phyloP scores from a whole-genome alignment of 2,113 vertebrate genomes.

The Lasiurus cinereus region DNA sequence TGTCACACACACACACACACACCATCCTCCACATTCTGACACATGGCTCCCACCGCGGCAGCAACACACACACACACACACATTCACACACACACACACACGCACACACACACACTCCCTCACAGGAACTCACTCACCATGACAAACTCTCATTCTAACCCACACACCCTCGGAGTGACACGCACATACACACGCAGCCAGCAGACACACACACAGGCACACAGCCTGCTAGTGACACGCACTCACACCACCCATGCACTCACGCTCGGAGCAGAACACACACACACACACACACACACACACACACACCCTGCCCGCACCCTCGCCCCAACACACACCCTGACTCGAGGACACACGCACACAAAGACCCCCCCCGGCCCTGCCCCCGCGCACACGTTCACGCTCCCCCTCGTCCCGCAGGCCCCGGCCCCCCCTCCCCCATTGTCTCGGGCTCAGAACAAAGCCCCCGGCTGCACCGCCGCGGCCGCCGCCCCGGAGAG shows the following conservation, averaged over 20 bases:
- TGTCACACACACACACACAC: constrained; percentile 82
- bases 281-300: not conserved
- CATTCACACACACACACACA: not conserved
- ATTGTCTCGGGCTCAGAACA: constrained; percentile 82
- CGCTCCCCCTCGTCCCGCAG: constrained; percentile 72
- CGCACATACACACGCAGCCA: constrained; percentile 34
- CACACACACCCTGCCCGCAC: not conserved
- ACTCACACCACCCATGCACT: constrained; percentile 54
- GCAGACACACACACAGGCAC: not conserved
- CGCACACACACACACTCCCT: constrained; percentile 12
- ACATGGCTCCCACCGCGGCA: constrained; percentile 65
- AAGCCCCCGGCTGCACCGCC: constrained; percentile 79
- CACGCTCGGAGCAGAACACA: constrained; percentile 6
- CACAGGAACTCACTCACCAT: not conserved
- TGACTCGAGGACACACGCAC: constrained; percentile 74
- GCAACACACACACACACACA: constrained; percentile 5
- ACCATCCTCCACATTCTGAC: constrained; percentile 77
- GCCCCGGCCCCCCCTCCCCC: constrained; percentile 79
- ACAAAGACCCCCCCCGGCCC: constrained; percentile 81
- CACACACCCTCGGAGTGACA: constrained; percentile 65
- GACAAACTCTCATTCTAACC: constrained; percentile 54
- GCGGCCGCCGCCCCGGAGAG: constrained; percentile 18
- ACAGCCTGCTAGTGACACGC: constrained; percentile 54
- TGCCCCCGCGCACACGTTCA: constrained; percentile 73
- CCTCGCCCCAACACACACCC: not conserved